These are phyloP conservation scores for Monodelphis domestica DNA, from an alignment of 2,797 vertebrate species.

Conservation along the genomic window DNA sequence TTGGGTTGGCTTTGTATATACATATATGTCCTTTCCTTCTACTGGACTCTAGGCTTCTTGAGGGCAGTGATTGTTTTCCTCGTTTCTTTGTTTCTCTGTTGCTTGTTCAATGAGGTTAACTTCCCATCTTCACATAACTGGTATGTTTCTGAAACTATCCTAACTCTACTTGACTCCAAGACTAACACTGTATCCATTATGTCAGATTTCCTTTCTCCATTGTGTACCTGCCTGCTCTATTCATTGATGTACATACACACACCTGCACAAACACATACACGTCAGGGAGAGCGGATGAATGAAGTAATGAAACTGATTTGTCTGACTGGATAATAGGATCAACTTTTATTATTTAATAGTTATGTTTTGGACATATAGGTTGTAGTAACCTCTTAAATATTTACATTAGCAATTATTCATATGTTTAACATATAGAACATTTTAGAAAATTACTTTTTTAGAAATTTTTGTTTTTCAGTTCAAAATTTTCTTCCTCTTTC, in stretches of 20 bases:
- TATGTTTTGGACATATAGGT: not conserved
- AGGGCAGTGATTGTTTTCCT: not conserved
- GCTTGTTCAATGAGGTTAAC: not conserved
- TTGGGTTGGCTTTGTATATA: not conserved
- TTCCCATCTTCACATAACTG: not conserved
- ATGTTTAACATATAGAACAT: conserved; percentile 12
- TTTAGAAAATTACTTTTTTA: not conserved
- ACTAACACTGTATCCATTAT: not conserved
- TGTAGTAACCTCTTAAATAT: conserved; percentile 23
- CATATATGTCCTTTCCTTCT: not conserved
- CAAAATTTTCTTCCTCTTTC: not conserved
- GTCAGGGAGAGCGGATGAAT: not conserved
- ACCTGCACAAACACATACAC: not conserved
- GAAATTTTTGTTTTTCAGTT: not conserved
- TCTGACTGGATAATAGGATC: not conserved
- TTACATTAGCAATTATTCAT: not conserved
- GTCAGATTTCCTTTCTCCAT: not conserved
- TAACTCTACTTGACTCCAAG: not conserved
- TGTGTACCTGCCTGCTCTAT: not conserved
- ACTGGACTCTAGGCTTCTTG: not conserved
- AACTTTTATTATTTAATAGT: not conserved
- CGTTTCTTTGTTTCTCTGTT: too few relatives aligned
- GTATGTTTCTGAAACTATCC: not conserved
- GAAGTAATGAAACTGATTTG: not conserved
- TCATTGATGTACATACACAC: not conserved